Percentiles rank a stretch among this genome's conserved stretches.
Conservation (phyloP, 1,140 invertebrate genomes). For the Caerostris darwini region DNA sequence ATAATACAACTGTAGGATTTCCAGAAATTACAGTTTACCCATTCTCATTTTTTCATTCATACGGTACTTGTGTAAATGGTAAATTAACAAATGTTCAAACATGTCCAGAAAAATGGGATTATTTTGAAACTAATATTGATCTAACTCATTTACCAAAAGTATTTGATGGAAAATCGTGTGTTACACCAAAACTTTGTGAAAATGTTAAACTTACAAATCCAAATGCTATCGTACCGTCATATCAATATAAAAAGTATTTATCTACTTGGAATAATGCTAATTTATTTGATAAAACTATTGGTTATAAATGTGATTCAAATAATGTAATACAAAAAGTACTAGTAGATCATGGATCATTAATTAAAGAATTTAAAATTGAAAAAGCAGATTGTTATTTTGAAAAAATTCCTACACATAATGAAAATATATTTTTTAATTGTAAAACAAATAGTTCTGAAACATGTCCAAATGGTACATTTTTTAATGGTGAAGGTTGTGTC, state of each 20-base stretch:
- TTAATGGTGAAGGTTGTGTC: neutral
- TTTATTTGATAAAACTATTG: neutral
- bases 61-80: neutral
- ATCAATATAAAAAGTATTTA: neutral
- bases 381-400: neutral
- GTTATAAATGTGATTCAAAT: constrained; percentile 24
- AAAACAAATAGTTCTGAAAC: neutral
- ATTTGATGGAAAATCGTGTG: neutral
- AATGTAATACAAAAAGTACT: neutral
- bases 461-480: neutral
- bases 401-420: constrained; percentile 1
- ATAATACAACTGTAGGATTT: neutral
- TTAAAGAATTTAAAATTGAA: neutral
- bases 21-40: neutral
- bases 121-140: neutral
- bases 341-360: neutral
- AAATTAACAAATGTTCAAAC: neutral
- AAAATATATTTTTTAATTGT: constrained; percentile 12
- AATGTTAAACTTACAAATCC: constrained; percentile 8
- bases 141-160: constrained; percentile 6
- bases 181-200: constrained; percentile 8
- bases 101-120: neutral
- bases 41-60: neutral
- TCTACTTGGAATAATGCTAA: neutral
- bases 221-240: neutral